phyloP scores from a whole-genome alignment of 2,888 invertebrate genomes.

The Drosophila mayaguana region DNA sequence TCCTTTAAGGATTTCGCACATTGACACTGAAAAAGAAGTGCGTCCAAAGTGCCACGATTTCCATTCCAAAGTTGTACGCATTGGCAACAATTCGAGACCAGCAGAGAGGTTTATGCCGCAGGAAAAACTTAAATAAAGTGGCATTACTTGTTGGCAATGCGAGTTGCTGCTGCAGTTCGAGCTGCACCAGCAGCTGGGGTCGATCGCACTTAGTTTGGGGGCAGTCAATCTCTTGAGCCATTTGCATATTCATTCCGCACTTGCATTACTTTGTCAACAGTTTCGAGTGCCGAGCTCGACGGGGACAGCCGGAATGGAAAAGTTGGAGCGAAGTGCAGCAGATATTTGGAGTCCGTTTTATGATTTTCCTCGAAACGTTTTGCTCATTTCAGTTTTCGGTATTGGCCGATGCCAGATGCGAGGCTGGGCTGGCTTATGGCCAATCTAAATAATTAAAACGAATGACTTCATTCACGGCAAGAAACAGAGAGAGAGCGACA shows the following conservation, averaged over 20 bases:
- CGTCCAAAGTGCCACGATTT: slow-evolving; percentile 44
- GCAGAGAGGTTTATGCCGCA: slow-evolving; percentile 48
- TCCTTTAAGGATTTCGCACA: slow-evolving; percentile 2
- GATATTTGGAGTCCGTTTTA: slow-evolving; percentile 51
- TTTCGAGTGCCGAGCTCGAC: slow-evolving; percentile 35
- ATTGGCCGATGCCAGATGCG: slow-evolving; percentile 12
- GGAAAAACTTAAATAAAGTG: slow-evolving; percentile 68
- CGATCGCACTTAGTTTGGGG: slow-evolving; percentile 29
- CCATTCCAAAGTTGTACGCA: slow-evolving; percentile 45
- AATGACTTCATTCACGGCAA: slow-evolving; percentile 57
- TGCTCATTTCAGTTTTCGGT: slow-evolving; percentile 4
- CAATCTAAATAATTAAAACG: slow-evolving; percentile 72
- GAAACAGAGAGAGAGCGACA: too few relatives aligned
- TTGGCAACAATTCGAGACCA: slow-evolving; percentile 38
- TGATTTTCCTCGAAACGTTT: slow-evolving; percentile 23
- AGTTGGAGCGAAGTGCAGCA: slow-evolving; percentile 39
- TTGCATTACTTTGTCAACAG: slow-evolving; percentile 67
- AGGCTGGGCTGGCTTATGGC: slow-evolving; percentile 25
- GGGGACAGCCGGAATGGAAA: slow-evolving; percentile 41
- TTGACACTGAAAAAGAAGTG: slow-evolving; percentile 38
- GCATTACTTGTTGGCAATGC: slow-evolving; percentile 53
- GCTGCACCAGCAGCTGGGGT: slow-evolving; percentile 4
- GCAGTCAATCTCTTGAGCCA: slow-evolving; percentile 49
- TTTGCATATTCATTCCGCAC: slow-evolving; percentile 75
- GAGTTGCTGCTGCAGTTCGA: slow-evolving; percentile 1